Evolutionary conservation across 2,888 invertebrate species (phyloP), one percentile per base, ranked within the genome.

Genomic region (Physocephala rufipes): DNA sequence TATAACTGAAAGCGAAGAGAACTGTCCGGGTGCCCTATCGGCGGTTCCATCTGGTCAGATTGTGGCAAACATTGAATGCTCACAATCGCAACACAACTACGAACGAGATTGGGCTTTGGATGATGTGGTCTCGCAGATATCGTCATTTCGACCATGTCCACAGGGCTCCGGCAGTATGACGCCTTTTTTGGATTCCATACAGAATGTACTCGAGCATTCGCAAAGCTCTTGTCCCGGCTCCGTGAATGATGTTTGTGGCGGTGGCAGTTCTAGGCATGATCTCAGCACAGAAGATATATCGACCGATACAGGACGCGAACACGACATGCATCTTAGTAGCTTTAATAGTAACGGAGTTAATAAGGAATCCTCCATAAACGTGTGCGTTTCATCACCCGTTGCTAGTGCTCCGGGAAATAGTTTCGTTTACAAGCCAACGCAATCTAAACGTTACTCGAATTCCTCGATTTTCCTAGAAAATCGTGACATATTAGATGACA

Each of bases 1-100:
- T 84, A 79, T 85, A 77, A 53, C 79, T 79, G 73, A 59, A 16
- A 26, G 65, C 12, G 65, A 24, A 47, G 64, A 26, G 4, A 30
- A 58, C n/a, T 24, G 36, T n/a, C 24, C 13, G 5, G 15, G 9
- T 4, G 24, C 12, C 28, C 16, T 58, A 13, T 19, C 49, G 26
- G 49, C 62, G 9, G 79, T 78, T 5, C 81, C 81, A 58, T 67
- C 79, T 62, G 81, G 83, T 0, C 82, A 83, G 63, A 82, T 90
- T 82, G 89, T 91, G 15, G 91, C 91, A 53, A 91, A 90, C 83
- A 90, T 91, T 75, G 91, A 91, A 78, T 83, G 83, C 66, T 87
- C 87, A 71, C 88, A 88, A 80, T 82, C 82, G 65, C 87, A 88
- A 73, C 82, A 84, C 73, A 84, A 86, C 72, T 86, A 86, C 72